Conservation (phyloP, 92 coral and sea anemone species). For the Virgularia gustaviana region DNA sequence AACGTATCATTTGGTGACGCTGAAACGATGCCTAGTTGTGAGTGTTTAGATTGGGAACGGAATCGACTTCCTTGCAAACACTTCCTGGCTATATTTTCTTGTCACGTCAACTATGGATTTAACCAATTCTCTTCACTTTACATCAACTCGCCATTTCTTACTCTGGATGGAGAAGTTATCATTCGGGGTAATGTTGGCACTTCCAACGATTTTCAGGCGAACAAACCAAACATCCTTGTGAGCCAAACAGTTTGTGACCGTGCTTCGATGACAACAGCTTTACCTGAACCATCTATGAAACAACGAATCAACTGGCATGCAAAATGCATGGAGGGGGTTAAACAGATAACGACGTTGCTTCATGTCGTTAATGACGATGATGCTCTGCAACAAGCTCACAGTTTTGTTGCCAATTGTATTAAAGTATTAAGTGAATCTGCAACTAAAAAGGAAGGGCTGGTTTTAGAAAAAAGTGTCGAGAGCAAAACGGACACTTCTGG, state of each 20-base stretch:
- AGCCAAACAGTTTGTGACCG: constrained; percentile 2
- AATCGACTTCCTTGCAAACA: constrained; percentile 58
- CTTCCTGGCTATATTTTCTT: constrained; percentile 39
- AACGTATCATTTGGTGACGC: constrained; percentile 39
- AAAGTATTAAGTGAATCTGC: constrained; percentile 17
- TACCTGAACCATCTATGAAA: neutral
- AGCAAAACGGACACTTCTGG: neutral
- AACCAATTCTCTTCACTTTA: constrained; percentile 30
- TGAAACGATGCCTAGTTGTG: constrained; percentile 24
- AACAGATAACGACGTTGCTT: constrained; percentile 20
- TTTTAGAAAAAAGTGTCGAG: constrained; percentile 6
- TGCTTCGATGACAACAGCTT: neutral
- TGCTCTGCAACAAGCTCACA: constrained; percentile 9
- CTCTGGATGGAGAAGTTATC: constrained; percentile 25
- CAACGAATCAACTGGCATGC: constrained; percentile 14
- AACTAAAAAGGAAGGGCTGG: constrained; percentile 20
- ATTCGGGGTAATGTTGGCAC: neutral
- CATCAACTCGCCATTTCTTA: constrained; percentile 43
- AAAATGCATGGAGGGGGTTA: constrained; percentile 39
- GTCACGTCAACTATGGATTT: constrained; percentile 30
- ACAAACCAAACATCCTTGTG: neutral
- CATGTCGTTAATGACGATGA: constrained; percentile 32
- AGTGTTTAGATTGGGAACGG: constrained; percentile 48
- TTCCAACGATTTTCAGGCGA: neutral
- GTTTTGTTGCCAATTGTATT: constrained; percentile 13